Conservation (phyloP, 2,797 vertebrate species). For the Aratinga solstitialis region DNA sequence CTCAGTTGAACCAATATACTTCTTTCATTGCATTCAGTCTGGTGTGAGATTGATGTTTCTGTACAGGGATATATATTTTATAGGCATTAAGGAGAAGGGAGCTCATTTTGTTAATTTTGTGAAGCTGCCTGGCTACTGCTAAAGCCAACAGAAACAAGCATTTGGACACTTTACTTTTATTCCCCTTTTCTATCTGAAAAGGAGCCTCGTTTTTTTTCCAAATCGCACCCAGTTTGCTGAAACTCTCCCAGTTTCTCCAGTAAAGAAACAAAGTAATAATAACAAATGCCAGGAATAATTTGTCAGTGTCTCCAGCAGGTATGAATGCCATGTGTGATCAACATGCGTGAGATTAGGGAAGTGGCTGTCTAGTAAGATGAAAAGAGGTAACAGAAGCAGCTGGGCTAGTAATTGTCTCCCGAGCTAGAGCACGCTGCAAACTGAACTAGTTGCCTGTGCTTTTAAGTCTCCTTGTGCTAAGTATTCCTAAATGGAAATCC, state of each 20-base stretch:
- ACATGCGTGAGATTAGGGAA: conserved; percentile 19
- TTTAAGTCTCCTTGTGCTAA: not conserved
- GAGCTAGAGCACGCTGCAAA: not conserved
- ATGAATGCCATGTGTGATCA: not conserved
- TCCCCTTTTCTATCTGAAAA: not conserved
- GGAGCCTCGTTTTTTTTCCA: not conserved
- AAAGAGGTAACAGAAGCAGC: conserved; percentile 9
- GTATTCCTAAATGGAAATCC: conserved; percentile 26
- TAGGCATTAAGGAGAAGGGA: not conserved
- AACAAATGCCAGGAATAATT: conserved; percentile 25
- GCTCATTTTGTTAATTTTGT: not conserved
- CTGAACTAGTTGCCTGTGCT: conserved; percentile 1
- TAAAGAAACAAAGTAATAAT: not conserved
- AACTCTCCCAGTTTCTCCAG: not conserved
- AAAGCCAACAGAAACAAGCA: not conserved
- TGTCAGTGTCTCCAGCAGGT: conserved; percentile 2
- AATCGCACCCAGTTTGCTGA: not conserved
- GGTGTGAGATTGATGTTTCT: not conserved
- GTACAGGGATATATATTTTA: not conserved
- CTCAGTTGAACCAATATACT: not conserved
- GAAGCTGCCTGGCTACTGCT: not conserved
- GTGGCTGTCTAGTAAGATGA: not conserved
- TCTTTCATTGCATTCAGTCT: not conserved
- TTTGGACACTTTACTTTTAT: not conserved
- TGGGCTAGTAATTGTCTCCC: conserved; percentile 21